phyloP scores from a whole-genome alignment of 2,797 vertebrate genomes.

The Balearica regulorum region DNA sequence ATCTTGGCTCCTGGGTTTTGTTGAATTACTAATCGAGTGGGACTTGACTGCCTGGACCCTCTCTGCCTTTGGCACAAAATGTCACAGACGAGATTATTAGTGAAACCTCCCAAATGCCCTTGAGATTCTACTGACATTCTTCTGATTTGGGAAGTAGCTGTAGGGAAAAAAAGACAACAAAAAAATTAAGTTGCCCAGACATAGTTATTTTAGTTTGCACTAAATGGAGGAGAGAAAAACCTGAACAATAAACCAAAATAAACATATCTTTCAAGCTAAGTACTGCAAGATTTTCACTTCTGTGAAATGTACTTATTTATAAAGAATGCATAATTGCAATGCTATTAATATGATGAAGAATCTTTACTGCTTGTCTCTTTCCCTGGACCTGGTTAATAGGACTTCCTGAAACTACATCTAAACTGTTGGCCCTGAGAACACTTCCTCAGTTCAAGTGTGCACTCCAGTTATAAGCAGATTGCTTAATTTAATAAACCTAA shows the following conservation, averaged over 20 bases:
- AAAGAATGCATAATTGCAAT: neutral
- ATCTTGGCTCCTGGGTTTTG: neutral
- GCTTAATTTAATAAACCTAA: too few relatives aligned
- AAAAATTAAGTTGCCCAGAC: neutral
- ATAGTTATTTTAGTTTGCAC: neutral
- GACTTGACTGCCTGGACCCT: neutral
- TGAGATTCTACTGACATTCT: neutral
- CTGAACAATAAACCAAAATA: neutral
- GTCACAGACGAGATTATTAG: neutral
- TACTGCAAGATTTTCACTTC: neutral
- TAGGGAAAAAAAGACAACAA: neutral
- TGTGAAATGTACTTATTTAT: neutral
- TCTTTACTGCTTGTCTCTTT: neutral
- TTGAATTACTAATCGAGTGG: neutral
- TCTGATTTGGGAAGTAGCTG: neutral
- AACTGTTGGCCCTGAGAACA: neutral
- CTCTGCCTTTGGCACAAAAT: neutral
- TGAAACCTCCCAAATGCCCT: neutral
- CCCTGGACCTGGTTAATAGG: neutral
- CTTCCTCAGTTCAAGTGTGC: neutral
- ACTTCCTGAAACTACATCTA: neutral
- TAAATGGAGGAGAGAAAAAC: neutral
- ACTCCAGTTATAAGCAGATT: neutral
- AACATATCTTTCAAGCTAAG: neutral
- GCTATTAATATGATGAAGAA: neutral